Conservation (phyloP, 2,888 invertebrate genomes). For the Lacanobia wlatinum region DNA sequence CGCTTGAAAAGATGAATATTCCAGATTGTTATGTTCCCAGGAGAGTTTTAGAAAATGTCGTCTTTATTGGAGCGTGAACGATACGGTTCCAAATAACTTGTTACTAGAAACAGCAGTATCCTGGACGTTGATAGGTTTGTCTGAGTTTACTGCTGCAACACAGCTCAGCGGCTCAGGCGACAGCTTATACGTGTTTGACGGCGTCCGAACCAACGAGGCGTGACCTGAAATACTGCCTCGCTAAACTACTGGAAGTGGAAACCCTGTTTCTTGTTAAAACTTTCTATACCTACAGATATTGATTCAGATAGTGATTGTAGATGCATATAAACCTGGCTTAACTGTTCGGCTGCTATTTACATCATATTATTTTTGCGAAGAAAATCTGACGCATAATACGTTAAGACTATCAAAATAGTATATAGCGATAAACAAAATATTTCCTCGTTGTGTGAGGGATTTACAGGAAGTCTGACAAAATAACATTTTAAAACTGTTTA, state of each 20-base stretch:
- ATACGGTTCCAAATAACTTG: slow-evolving; percentile 4
- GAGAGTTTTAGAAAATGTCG: slow-evolving; percentile 19
- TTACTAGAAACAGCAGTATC: slow-evolving; percentile 8
- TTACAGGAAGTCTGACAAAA: slow-evolving; percentile 26
- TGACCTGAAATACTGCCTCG: slow-evolving; percentile 5
- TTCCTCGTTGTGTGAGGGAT: slow-evolving; percentile 11
- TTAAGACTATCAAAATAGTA: slow-evolving; percentile 9
- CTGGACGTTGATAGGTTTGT: slow-evolving; percentile 1
- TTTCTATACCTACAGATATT: neutral
- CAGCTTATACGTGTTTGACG: slow-evolving; percentile 8
- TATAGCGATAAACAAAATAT: slow-evolving; percentile 17
- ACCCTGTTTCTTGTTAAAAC: neutral
- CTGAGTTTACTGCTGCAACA: neutral
- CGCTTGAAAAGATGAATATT: slow-evolving; percentile 1
- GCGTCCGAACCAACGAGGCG: slow-evolving; percentile 1
- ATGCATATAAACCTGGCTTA: neutral
- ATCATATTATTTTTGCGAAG: slow-evolving; percentile 7
- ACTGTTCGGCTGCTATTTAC: neutral
- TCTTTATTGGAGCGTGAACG: slow-evolving; percentile 33
- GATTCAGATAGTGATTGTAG: too few relatives aligned
- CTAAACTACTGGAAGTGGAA: slow-evolving; percentile 8
- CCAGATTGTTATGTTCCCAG: slow-evolving; percentile 37
- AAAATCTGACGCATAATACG: slow-evolving; percentile 1
- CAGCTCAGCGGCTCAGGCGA: neutral
- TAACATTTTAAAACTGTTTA: slow-evolving; percentile 11